A percentile compares a stretch with the other conserved stretches of the same genome.
Evolutionary conservation across 1,140 invertebrate genomes (phyloP).

Genomic region (Drosophila lini): DNA sequence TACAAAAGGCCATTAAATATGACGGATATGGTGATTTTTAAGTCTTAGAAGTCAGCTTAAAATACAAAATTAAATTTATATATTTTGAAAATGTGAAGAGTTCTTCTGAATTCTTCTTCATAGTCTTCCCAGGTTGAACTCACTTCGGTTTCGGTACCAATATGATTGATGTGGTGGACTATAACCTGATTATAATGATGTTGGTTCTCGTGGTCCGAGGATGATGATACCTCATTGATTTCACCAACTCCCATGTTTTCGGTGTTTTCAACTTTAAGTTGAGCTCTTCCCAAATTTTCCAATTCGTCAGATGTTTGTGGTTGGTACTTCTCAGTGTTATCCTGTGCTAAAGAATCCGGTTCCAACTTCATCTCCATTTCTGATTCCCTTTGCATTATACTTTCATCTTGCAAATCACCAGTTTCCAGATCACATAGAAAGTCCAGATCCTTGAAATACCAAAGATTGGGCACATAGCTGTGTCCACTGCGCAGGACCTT

Average conservation of each 20-base stretch:
- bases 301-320: no score
- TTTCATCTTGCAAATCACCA: constrained; percentile 14
- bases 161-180: not conserved
- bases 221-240: not conserved
- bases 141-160: not conserved
- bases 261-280: not conserved
- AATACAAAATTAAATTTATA: not conserved
- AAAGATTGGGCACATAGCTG: constrained; percentile 43
- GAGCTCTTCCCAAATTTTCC: not conserved
- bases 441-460: constrained; percentile 66
- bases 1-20: no score
- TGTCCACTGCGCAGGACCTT: constrained; percentile 44
- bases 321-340: not conserved
- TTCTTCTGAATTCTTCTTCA: not conserved
- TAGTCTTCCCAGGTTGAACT: not conserved
- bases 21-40: not conserved
- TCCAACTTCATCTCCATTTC: not conserved
- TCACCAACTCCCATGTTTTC: not conserved
- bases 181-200: not conserved
- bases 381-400: not conserved
- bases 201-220: not conserved
- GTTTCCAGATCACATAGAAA: constrained; percentile 62
- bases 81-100: not conserved
- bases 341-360: not conserved
- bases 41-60: not conserved